phyloP scores from a whole-genome alignment of 2,113 vertebrate species.

The Electrona antarctica region DNA sequence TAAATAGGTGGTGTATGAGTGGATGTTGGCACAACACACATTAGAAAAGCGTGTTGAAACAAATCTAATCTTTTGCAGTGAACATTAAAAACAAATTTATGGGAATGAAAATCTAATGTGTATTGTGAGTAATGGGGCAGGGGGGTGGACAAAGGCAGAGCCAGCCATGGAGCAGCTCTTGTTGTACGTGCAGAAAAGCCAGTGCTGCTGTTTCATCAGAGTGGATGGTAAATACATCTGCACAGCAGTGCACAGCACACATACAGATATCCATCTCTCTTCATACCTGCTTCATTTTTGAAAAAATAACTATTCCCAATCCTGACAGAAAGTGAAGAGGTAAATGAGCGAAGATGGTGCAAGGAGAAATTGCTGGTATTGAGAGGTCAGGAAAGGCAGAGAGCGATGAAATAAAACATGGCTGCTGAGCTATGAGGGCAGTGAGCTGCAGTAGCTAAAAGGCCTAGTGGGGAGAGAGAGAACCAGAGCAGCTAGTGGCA shows the following conservation, averaged over 20 bases:
- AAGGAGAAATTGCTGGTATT: conserved; percentile 26
- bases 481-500: conserved; percentile 51
- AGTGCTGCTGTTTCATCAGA: conserved; percentile 45
- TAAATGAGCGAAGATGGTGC: conserved; percentile 7
- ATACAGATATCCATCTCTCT: conserved; percentile 30
- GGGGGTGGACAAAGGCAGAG: conserved; percentile 34
- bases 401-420: conserved; percentile 58
- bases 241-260: background rate
- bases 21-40: background rate
- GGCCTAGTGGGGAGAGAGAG: conserved; percentile 59
- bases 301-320: background rate
- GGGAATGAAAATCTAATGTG: conserved; percentile 1
- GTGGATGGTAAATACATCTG: conserved; percentile 11
- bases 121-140: conserved; percentile 24
- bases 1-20: background rate
- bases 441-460: conserved; percentile 58
- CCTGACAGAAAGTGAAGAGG: background rate
- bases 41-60: background rate
- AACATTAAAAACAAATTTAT: conserved; percentile 3
- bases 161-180: conserved; percentile 26
- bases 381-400: conserved; percentile 30
- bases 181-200: conserved; percentile 26
- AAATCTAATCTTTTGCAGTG: background rate
- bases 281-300: conserved; percentile 40
- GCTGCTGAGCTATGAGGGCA: conserved; percentile 60